Base-by-base conservation (phyloP, 2,888 invertebrate genomes). In the Hedychridium roseum region DNA sequence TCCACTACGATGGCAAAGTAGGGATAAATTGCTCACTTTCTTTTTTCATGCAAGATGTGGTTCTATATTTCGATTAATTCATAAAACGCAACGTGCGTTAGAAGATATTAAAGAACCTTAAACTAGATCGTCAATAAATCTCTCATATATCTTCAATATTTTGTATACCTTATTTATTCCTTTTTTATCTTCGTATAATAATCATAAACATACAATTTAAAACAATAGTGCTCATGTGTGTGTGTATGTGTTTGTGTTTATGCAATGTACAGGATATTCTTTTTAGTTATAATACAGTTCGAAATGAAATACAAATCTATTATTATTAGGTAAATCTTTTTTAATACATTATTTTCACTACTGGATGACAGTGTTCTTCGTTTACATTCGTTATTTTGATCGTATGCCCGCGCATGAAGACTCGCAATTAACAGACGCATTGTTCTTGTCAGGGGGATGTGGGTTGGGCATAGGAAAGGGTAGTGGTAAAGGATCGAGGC, bases 201-300 rank as follows among this genome's bases (percentile, higher is more conserved):
- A 76, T 76, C 66, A 71, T 76, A 73, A 78, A 76, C 75, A 74
- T 77, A 78, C 74, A 76, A 71, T 76, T 74, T 68, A 70, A 76
- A 78, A 77, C 74, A 76, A 78, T 74, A 75, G 74, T 75, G 77
- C 71, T 75, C 60, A 69, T 71, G 71, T n/a, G n/a, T n/a, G n/a
- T n/a, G n/a, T n/a, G n/a, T n/a, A n/a, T n/a, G n/a, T n/a, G n/a
- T n/a, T n/a, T n/a, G n/a, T 73, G 63, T 72, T 73, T 72, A 76
- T 76, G 76, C 72, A 78, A 78, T 78, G 76, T 78, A 78, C 78
- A 78, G 74, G 71, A 75, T 77, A 76, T 63, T 76, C 70, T 78
- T 76, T n/a, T 69, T 73, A 71, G 76, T 74, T 77, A 76, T 78
- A 66, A 71, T 78, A 78, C 78, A 78, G 64, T 77, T 74, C 54